Base-by-base conservation (phyloP, 2,888 invertebrate genomes). In the Acleris cristana region DNA sequence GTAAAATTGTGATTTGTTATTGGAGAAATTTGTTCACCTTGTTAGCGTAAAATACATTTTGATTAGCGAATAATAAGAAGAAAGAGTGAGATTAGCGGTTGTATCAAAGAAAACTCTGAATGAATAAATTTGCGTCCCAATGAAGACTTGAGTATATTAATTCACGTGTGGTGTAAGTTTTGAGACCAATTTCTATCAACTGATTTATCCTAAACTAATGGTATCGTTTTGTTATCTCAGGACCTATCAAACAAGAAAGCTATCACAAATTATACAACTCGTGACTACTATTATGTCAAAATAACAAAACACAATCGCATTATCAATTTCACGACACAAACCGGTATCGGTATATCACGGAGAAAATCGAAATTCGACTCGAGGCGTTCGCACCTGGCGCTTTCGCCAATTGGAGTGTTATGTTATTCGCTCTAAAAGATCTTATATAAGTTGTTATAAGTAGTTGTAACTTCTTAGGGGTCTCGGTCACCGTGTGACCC, bases 401-500 rank as follows among this genome's bases (percentile, higher is more conserved):
- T 89, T 88, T 90, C 89, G 82, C 86, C 79, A 70, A 76, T 71
- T 58, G 55, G 76, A 79, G 79, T 76, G 72, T 75, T 73, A 77
- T 76, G 48, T 18, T 58, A 14, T 53, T 23, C 30, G 2, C 45
- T 58, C 57, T 26, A 58, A 49, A 78, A 78, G 72, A 73, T 67
- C 74, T 89, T 87, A 83, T 79, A 77, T 85, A 89, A 89, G 74
- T 40, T 69, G 26, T 75, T 74, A 74, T 85, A 61, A 61, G 60
- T 52, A 8, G 45, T 62, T 57, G 57, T 53, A 52, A 57, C 45
- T 60, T 52, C 45, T 60, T 52, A 16, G 61, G 51, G 90, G 89
- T 89, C 89, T 90, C 82, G 90, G 89, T 82, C 89, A 87, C 61
- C 67, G 72, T 69, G 74, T 81, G 86, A 84, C 84, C 84, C 76